Percentiles rank a stretch among this genome's conserved stretches.
phyloP scores from a whole-genome alignment of 2,113 vertebrate species.

The Colius striatus region DNA sequence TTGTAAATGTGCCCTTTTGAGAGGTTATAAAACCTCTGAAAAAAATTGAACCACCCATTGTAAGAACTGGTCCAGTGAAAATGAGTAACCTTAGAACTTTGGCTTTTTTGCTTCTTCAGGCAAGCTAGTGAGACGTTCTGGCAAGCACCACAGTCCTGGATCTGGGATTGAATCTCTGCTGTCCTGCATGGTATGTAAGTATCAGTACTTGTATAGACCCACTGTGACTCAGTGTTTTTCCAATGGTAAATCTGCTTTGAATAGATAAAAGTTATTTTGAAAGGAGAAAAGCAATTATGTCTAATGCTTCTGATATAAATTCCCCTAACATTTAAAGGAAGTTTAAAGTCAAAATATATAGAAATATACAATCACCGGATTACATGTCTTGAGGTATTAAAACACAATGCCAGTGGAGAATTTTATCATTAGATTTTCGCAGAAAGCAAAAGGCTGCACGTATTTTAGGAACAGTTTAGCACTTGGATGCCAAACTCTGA shows the following conservation, averaged over 20 bases:
- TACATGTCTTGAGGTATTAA: neutral
- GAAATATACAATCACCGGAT: neutral
- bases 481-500: neutral
- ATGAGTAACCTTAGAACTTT: neutral
- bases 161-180: neutral
- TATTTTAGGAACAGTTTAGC: neutral
- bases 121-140: neutral
- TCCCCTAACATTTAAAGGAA: neutral
- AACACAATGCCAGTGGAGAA: neutral
- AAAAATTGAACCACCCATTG: neutral
- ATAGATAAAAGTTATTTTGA: neutral
- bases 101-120: neutral
- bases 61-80: neutral
- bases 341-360: neutral
- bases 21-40: neutral
- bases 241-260: neutral
- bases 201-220: neutral
- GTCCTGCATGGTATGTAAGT: neutral
- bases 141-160: rapidly evolving
- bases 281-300: neutral
- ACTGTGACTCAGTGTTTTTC: neutral
- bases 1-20: neutral
- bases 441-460: neutral
- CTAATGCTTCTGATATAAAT: neutral
- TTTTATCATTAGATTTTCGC: neutral